Percentiles rank a stretch among this genome's conserved stretches.
These are phyloP conservation scores for Poeciliopsis retropinna DNA, from an alignment of 2,113 vertebrate genomes.

Conservation along the genomic window DNA sequence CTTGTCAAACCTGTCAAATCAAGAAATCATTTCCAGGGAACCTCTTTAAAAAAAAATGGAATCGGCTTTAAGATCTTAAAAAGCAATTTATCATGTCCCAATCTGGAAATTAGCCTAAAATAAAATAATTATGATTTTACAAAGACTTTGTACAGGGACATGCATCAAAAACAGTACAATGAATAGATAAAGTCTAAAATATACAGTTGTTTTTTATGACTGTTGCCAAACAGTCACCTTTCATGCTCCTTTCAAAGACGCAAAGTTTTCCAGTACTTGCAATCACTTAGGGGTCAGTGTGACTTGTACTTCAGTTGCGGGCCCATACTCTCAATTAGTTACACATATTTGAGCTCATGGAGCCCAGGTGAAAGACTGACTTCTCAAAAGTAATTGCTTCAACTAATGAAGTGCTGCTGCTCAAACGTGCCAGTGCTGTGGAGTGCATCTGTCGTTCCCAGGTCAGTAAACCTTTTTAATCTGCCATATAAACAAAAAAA, in stretches of 20 bases:
- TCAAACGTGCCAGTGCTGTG: constrained; percentile 41
- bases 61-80: too few species aligned
- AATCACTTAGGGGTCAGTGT: constrained; percentile 32
- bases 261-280: constrained; percentile 20
- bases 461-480: constrained; percentile 61
- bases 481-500: constrained; percentile 25
- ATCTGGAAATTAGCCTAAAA: too few species aligned
- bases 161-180: not conserved
- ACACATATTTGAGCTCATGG: constrained; percentile 35
- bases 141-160: too few species aligned
- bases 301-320: constrained; percentile 29
- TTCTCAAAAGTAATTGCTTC: constrained; percentile 72
- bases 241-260: constrained; percentile 22
- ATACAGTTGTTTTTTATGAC: not conserved
- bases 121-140: too few species aligned
- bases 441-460: constrained; percentile 59
- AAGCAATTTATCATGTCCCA: too few species aligned
- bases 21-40: too few species aligned
- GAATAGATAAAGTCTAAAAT: not conserved
- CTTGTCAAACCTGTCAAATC: too few species aligned
- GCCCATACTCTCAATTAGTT: constrained; percentile 53
- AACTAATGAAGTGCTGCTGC: constrained; percentile 71
- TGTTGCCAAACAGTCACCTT: not conserved
- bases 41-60: too few species aligned
- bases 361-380: constrained; percentile 55